Evolutionary conservation across 92 coral and sea anemone species (phyloP), one percentile per base, ranked within the genome.

Genomic region (Ricordea florida): DNA sequence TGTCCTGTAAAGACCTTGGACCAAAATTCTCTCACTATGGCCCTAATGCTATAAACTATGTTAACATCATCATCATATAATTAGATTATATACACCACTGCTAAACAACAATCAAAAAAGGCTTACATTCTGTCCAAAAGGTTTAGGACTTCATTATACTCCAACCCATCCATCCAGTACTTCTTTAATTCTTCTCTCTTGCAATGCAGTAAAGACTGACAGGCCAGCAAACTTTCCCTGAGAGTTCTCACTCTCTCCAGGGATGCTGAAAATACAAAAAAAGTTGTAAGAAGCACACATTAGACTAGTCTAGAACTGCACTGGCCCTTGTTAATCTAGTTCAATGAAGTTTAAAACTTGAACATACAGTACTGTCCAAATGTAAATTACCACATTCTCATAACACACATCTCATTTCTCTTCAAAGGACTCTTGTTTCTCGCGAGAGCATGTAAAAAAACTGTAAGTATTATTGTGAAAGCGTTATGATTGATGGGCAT

Each of bases 161-260:
- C 98, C 90, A 94, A 75, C 41, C 98, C 97, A 51, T 96, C 97
- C 93, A 92, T 92, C 97, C 99, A 96, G 69, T 91, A 87, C 66
- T 89, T 96, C 63, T 90, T 92, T 31, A 96, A 89, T 21, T 91
- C 97, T 79, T 94, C 98, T 80, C 98, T 80, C 52, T 94, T 94
- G 76, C 97, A 92, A 37, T 92, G 91, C 50, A 96, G 91, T 50
- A 96, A 66, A 10, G 87, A 78, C 62, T 92, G 92, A 60, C 99
- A 96, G 16, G 92, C 85, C 15, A 66, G 72, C 21, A 96, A 74
- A 49, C 85, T 92, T 32, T 96, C 99, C 53, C 83, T 96, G 10
- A 96, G 63, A 16, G 56, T 64, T 43, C 76, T 96, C 21, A 92
- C 97, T 64, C 78, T 96, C 34, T 86, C 82, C 29, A 92, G 94